Evolutionary conservation across 2,888 invertebrate species (phyloP), one percentile per base, ranked within the genome.

Genomic region (Synanthedon myopaeformis): DNA sequence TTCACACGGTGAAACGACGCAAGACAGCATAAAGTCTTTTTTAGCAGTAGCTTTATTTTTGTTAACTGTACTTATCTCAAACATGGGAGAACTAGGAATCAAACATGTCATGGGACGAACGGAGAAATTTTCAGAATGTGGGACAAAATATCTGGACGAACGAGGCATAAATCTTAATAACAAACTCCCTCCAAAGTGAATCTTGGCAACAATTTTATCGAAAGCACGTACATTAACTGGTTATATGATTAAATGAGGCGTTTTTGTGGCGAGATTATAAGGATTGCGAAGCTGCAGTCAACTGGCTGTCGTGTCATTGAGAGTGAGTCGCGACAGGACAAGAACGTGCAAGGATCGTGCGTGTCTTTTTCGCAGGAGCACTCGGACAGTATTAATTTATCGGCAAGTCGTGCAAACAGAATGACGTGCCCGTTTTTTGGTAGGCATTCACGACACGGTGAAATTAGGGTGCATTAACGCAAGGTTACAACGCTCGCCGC

Each of bases 381-480:
- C 66, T 76, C 72, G 70, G 68, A 70, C 73, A 69, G 76, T 72
- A 79, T 79, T 82, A 81, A 85, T 82, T 83, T 82, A 85, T 82
- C 73, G 75, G 62, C 74, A 76, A 82, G 77, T 81, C 82, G 82
- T 83, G 86, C 82, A 82, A 82, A 80, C 81, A 76, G 71, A 72
- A 71, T 82, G 82, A 84, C 78, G 76, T 79, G 79, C 76, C 70
- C 70, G 78, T 78, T 83, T 80, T 84, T 79, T 72, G 74, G 72
- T 72, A 72, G 65, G 64, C 74, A 73, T 71, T 76, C 70, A 75
- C 64, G 69, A 68, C 35, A 35, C 68, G 71, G 80, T 76, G 79
- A 86, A 86, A 85, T 86, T 85, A 80, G 85, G 84, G 83, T 85
- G 80, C 81, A 82, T 82, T 85, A 84, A 82, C 70, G 79, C 72